These are phyloP conservation scores for Caenorhabditis briggsae DNA, from an alignment of 1,140 invertebrate genomes.

Conservation along the genomic window DNA sequence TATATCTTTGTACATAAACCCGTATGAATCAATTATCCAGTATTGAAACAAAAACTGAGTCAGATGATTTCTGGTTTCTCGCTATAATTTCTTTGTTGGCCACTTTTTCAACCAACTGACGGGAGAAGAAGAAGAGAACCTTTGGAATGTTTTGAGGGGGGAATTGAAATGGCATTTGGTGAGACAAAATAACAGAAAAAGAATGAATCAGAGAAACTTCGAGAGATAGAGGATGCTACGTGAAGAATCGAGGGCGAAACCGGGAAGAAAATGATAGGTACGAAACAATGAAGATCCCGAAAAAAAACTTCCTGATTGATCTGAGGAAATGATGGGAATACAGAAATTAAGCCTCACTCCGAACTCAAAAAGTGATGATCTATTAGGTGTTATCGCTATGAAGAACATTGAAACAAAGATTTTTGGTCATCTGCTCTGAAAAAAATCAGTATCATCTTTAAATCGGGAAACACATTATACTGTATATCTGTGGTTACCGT, in stretches of 20 bases:
- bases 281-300: too few species aligned
- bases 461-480: too few species aligned
- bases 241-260: slow-evolving; percentile 1
- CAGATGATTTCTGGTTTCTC: slow-evolving; percentile 21
- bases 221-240: slow-evolving; percentile 17
- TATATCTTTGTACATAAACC: slow-evolving; percentile 26
- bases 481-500: too few species aligned
- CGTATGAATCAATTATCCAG: slow-evolving; percentile 29
- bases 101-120: not conserved
- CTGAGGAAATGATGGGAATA: too few species aligned
- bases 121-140: not conserved
- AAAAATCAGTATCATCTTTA: too few species aligned
- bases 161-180: not conserved
- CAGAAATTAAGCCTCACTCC: too few species aligned
- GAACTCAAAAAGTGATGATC: too few species aligned
- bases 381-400: too few species aligned
- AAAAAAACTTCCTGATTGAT: not conserved
- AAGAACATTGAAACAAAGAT: too few species aligned
- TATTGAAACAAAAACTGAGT: not conserved
- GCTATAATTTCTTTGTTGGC: not conserved
- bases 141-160: not conserved
- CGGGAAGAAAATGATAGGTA: not conserved
- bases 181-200: not conserved
- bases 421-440: too few species aligned
- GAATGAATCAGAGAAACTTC: not conserved